Evolutionary conservation across 2,113 vertebrate genomes (phyloP).

Genomic region (Tetrao urogallus): DNA sequence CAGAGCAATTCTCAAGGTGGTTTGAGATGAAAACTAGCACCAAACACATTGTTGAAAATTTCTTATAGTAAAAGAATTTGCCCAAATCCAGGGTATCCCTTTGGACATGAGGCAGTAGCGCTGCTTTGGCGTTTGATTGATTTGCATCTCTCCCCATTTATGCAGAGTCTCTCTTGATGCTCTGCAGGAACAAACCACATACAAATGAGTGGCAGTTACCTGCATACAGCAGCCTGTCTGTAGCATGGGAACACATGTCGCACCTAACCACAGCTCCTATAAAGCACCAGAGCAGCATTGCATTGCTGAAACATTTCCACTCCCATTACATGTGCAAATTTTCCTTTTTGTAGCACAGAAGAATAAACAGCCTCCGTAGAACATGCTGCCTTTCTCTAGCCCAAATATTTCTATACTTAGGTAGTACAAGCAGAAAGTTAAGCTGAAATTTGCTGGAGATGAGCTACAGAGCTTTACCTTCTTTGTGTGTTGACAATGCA

Average conservation of each 20-base stretch:
- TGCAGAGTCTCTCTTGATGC: not conserved
- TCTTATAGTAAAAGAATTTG: not conserved
- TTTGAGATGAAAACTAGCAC: not conserved
- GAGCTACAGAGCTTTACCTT: not conserved
- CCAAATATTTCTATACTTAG: not conserved
- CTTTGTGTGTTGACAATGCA: not conserved
- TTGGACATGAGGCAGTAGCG: not conserved
- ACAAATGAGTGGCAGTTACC: not conserved
- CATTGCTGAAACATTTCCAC: not conserved
- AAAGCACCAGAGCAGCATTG: not conserved
- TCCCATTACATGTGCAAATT: not conserved
- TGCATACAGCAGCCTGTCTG: not conserved
- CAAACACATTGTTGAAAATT: not conserved
- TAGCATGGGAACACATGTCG: accelerated
- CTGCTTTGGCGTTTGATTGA: not conserved
- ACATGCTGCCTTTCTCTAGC: not conserved
- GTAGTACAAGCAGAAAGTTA: not conserved
- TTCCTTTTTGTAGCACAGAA: not conserved
- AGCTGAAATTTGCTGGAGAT: not conserved
- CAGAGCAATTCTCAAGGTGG: not conserved
- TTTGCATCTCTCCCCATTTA: not conserved
- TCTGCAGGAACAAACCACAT: not conserved
- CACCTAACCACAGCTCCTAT: not conserved
- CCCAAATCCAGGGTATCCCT: not conserved
- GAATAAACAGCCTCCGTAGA: not conserved